Percentiles rank a stretch among this genome's conserved stretches.
Conservation (phyloP, 92 coral and sea anemone species). For the Porites evermanni region DNA sequence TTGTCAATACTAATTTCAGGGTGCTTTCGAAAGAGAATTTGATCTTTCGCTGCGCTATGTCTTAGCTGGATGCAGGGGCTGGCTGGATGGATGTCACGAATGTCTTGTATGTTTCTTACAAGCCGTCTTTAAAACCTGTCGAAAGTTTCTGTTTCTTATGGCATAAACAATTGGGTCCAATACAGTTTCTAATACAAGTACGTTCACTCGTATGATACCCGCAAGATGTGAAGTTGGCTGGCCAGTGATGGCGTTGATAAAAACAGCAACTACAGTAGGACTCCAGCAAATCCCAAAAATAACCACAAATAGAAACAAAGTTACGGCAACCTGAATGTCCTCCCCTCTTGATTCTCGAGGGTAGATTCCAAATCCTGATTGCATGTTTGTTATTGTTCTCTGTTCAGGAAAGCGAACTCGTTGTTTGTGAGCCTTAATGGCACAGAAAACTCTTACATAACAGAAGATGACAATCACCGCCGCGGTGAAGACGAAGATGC, state of each 20-base stretch:
- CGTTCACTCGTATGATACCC: conserved; percentile 22
- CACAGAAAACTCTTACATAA: conserved; percentile 14
- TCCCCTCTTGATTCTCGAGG: conserved; percentile 32
- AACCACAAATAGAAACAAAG: conserved; percentile 22
- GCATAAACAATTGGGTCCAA: conserved; percentile 31
- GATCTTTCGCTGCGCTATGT: no score
- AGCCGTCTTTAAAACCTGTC: conserved; percentile 15
- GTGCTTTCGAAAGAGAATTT: no score
- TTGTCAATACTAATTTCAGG: no score
- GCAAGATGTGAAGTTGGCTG: conserved; percentile 21
- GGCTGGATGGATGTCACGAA: neutral
- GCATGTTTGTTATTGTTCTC: neutral
- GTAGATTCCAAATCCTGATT: neutral
- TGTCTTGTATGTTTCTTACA: conserved; percentile 6
- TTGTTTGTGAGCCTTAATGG: neutral
- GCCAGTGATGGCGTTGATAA: conserved; percentile 26
- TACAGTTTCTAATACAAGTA: conserved; percentile 21
- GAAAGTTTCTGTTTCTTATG: conserved; percentile 21
- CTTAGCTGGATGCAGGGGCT: no score
- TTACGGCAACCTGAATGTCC: conserved; percentile 25
- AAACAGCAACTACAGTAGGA: conserved; percentile 20
- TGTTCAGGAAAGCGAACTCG: neutral
- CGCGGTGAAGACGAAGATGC: neutral
- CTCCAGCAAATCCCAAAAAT: conserved; percentile 31
- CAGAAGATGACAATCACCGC: conserved; percentile 17